Evolutionary conservation across 2,797 vertebrate species (phyloP), one percentile per base, ranked within the genome.

Genomic region (Etheostoma nigrum): DNA sequence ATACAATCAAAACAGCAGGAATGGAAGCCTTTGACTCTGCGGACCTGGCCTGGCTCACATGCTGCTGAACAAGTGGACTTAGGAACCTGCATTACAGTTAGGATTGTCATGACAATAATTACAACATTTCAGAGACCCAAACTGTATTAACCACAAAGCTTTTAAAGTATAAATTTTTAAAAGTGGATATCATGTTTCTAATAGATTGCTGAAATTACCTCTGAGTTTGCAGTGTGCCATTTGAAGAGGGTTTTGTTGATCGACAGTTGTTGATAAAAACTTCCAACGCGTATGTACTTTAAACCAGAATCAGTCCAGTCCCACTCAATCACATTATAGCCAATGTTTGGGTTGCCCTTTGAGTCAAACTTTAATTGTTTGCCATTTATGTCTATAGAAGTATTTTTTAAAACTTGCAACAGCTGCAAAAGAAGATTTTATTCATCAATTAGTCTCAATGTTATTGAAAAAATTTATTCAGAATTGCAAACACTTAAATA

Each of bases 1-100:
- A 96, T 93, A 15, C 98, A 98, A 79, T 99, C 96, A 0, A 96
- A 99, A 83, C 98, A 99, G 94, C 97, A 99, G 72, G 96, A 95
- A 68, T 97, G 95, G 85, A 96, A 97, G 10, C 97, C 97, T 90
- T 97, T 98, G 47, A 96, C 94, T 4, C 81, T 86, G 42, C 88
- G 95, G 44, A 97, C 88, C 40, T 98, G 97, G 23, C 98, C 98
- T 0, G 47, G 18, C 0, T 5, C 36, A 78, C 98, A 99, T 0
- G 70, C 67, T 2, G 83, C 91, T 6, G 97, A 97, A 83, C 97
- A 98, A 18, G 86, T 95, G 1, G 97, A 98, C 0, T 59, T 0
- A 0, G 98, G 97, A 40, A 88, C 86, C 98, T 99, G 89, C 16
- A 65, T 27, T 13, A 33, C 13, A 58, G 6, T 76, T 27, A 25